A percentile compares a stretch with the other conserved stretches of the same genome.
Evolutionary conservation across 2,113 vertebrate species (phyloP).

Genomic region (Rhinoderma darwinii): DNA sequence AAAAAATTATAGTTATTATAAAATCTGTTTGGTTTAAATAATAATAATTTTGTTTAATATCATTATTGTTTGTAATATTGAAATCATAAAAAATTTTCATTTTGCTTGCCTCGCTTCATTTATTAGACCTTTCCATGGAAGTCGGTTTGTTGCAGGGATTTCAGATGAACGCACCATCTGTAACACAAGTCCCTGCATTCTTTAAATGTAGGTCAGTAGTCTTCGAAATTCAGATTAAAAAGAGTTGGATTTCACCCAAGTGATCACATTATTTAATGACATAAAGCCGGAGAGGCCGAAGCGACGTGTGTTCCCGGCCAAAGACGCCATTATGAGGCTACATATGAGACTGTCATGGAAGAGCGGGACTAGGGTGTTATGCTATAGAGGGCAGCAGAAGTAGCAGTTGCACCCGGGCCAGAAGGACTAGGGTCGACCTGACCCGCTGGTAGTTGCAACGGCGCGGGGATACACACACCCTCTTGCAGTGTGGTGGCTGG

Average conservation of each 20-base stretch:
- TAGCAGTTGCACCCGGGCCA: background rate
- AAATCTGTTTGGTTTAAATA: too few species aligned
- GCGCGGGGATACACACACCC: too few species aligned
- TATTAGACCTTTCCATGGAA: background rate
- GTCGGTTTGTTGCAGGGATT: conserved; percentile 18
- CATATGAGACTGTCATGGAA: too few species aligned
- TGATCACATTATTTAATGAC: conserved; percentile 17
- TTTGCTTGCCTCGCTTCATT: background rate
- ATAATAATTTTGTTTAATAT: too few species aligned
- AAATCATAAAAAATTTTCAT: too few species aligned
- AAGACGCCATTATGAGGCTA: background rate
- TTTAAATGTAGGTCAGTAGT: conserved; percentile 29
- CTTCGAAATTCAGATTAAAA: conserved; percentile 28
- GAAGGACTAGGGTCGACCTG: too few species aligned
- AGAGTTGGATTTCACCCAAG: conserved; percentile 19
- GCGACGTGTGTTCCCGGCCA: background rate
- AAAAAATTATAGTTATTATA: too few species aligned
- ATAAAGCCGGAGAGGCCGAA: background rate
- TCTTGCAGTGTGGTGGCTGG: too few species aligned
- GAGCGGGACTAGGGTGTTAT: too few species aligned
- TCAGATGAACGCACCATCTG: conserved; percentile 32
- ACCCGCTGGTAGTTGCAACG: too few species aligned
- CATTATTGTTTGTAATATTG: background rate
- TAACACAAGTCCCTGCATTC: background rate
- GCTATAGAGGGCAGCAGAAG: background rate